These are phyloP conservation scores for Lemur catta DNA, from an alignment of 2,797 vertebrate species.

Conservation along the genomic window DNA sequence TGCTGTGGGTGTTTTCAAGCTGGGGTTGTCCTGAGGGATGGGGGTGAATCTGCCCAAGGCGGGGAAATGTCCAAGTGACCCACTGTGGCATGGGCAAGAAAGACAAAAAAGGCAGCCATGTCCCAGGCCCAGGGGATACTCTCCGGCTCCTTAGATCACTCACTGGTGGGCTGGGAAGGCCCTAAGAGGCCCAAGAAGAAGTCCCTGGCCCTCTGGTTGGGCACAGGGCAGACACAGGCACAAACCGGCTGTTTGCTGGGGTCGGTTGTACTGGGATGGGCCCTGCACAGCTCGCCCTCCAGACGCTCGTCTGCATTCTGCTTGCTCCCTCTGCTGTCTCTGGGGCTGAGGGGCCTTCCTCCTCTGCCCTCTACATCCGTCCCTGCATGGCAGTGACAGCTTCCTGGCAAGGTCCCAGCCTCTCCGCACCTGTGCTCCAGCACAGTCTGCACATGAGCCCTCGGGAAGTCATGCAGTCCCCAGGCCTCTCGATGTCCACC, in stretches of 20 bases:
- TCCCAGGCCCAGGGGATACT: not conserved
- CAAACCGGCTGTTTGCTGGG: not conserved
- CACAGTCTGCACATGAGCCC: not conserved
- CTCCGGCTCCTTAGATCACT: not conserved
- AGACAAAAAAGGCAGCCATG: not conserved
- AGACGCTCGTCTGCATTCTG: not conserved
- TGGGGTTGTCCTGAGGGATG: not conserved
- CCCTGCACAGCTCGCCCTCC: not conserved
- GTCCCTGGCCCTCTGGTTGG: not conserved
- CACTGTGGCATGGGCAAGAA: not conserved
- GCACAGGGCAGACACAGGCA: not conserved
- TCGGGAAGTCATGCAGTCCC: not conserved
- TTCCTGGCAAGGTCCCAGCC: not conserved
- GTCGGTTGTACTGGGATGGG: not conserved
- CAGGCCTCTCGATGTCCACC: not conserved
- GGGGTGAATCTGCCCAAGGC: not conserved
- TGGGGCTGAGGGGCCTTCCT: not conserved
- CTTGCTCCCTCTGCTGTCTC: not conserved
- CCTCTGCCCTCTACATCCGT: not conserved
- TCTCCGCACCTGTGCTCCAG: not conserved
- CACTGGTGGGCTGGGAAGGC: not conserved
- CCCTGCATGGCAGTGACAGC: not conserved
- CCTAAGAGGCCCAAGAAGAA: not conserved
- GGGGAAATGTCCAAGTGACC: not conserved
- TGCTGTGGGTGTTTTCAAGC: not conserved